Percentiles rank a stretch among this genome's conserved stretches.
phyloP scores from a whole-genome alignment of 1,140 invertebrate genomes.

The Drosophila willistoni region DNA sequence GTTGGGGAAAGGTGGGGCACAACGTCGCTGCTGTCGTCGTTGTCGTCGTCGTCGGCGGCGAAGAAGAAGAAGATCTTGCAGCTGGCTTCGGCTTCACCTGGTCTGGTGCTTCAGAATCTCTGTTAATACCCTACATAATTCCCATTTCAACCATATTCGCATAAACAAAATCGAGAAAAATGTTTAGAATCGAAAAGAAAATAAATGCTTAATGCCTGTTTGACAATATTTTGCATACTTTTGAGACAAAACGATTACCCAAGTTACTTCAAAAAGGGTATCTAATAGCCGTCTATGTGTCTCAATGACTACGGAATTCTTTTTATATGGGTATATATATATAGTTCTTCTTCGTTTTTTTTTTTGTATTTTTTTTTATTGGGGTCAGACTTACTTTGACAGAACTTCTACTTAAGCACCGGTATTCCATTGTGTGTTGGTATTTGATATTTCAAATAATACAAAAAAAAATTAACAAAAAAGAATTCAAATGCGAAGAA shows the following conservation, averaged over 20 bases:
- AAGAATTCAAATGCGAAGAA: constrained; percentile 24
- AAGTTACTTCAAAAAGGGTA: neutral
- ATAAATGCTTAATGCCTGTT: no score
- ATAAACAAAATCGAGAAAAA: no score
- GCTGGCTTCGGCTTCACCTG: constrained; percentile 48
- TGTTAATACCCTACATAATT: neutral
- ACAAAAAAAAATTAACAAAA: no score
- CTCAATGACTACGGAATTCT: constrained; percentile 14
- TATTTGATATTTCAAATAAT: constrained; percentile 28
- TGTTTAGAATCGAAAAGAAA: no score
- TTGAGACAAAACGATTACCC: no score
- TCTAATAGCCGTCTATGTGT: neutral
- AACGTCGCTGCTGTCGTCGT: neutral
- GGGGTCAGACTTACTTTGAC: constrained; percentile 83
- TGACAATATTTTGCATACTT: no score
- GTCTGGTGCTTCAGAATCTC: constrained; percentile 19
- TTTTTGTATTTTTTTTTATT: constrained; percentile 76
- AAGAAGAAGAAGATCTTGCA: constrained; percentile 50
- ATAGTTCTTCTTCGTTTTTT: constrained; percentile 45
- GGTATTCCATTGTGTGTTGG: constrained; percentile 81
- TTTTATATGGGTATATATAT: constrained; percentile 31
- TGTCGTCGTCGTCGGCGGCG: constrained; percentile 8
- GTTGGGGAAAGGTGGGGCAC: neutral
- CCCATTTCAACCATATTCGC: no score
- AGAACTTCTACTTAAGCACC: constrained; percentile 83